Evolutionary conservation across 2,113 vertebrate genomes (phyloP), one percentile per base, ranked within the genome.

Genomic region (Mormyrus lacerda): DNA sequence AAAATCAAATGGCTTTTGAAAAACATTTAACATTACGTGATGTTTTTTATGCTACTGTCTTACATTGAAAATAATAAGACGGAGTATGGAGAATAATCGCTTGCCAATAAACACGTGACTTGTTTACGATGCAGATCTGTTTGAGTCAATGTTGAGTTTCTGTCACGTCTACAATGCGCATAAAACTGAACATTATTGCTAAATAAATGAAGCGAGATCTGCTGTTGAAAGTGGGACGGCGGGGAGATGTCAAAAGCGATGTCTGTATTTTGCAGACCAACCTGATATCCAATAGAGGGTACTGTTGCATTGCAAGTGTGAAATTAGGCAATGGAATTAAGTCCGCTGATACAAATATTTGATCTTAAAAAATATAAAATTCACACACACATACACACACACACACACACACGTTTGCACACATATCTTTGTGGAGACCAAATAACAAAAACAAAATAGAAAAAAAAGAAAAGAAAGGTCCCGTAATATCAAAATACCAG

Each of bases 261-360:
- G 44, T 42, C 42, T 47, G 44, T 47, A 84, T 44, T 83, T 92
- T 88, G 91, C 91, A 91, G 13, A 31, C 47, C 85, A 91, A 91
- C 89, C 91, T 92, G 21, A 91, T 90, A 84, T 91, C 92, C 95
- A 94, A 95, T 91, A 95, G 95, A 95, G 94, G 95, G 94, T 93
- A 93, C 93, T 95, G 94, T 95, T 94, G 95, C 92, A 91, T 94
- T 92, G 93, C 91, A 93, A 91, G 93, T 92, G 90, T 89, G 88
- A 92, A 85, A 87, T 89, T 45, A 90, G 91, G 93, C 89, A 44
- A 91, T 15, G 42, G 42, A 48, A 47, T 73, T 73, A 44, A 45
- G 58, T 88, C 87, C 19, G 61, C 2, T 87, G 31, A 6, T 31
- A 51, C 13, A 87, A 42, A 44, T 19, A n/a, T 44, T 24, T 50